phyloP scores from a whole-genome alignment of 37 sponge, comb jelly and placozoan species.

The Ianthella basta region DNA sequence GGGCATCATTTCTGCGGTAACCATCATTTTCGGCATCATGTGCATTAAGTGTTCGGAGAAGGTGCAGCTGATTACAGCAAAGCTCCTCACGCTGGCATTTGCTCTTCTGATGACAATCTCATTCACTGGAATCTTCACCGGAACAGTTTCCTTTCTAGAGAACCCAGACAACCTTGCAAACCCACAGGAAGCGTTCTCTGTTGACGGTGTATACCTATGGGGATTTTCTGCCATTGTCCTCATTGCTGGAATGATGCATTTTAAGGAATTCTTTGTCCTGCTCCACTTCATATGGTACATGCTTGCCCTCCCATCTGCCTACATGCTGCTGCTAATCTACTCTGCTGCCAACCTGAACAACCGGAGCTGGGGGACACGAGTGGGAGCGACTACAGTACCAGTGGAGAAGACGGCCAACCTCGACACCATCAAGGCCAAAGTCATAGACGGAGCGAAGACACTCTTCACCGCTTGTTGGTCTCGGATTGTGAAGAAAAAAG shows the following conservation, averaged over 20 bases:
- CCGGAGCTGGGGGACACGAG: constrained; percentile 91
- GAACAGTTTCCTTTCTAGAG: neutral
- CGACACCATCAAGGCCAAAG: neutral
- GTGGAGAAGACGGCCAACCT: neutral
- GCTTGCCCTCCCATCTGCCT: constrained; percentile 84
- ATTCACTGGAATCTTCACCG: constrained; percentile 28
- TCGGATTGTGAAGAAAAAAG: neutral
- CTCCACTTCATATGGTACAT: constrained; percentile 85
- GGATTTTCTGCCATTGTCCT: constrained; percentile 51
- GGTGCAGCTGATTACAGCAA: constrained; percentile 38
- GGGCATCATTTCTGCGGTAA: neutral
- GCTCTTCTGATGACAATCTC: constrained; percentile 45
- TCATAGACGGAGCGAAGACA: neutral
- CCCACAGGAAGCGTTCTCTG: neutral
- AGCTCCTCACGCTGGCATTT: constrained; percentile 42
- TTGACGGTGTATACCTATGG: constrained; percentile 47
- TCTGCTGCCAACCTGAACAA: constrained; percentile 81
- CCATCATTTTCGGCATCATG: neutral
- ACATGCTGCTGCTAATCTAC: constrained; percentile 84
- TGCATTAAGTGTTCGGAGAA: constrained; percentile 35
- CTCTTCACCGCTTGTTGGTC: neutral
- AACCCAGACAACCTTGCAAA: neutral
- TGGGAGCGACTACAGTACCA: neutral
- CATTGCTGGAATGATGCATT: constrained; percentile 75
- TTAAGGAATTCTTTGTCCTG: constrained; percentile 52